Base-by-base conservation (phyloP, 2,888 invertebrate species). In the Pterostichus madidus region DNA sequence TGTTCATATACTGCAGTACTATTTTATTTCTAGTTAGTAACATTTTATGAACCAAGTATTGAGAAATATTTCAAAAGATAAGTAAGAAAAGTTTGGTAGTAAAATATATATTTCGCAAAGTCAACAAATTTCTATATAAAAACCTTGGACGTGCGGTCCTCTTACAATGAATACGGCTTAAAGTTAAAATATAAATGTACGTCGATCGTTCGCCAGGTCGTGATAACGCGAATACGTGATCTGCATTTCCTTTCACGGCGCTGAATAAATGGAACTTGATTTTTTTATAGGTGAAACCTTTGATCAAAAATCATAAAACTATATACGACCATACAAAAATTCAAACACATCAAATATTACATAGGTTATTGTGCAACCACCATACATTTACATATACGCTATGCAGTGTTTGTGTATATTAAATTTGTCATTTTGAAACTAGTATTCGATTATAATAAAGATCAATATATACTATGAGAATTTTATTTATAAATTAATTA, bases 161-260 rank as follows among this genome's bases (percentile, higher is more conserved):
- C 35, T 5, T 35, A 64, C 64, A 64, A 64, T 64, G 64, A 64
- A 64, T 64, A 13, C 64, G 64, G 64, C 68, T 71, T 71, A 44
- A 71, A 71, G 44, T 71, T 71, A 71, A 71, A 71, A 71, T 44
- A 71, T 71, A 71, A 71, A 71, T 71, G 68, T 39, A 71, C 68
- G 68, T 46, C 39, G 39, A 71, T 71, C 68, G 68, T 8, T 44
- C 68, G 68, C 68, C 24, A 17, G 68, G 44, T 44, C 39, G 68
- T 71, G 68, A 71, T 71, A 39, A 44, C 68, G 44, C 24, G 10
- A 39, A 71, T 10, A 71, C 68, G 68, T 71, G 68, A 71, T 71
- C 68, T 71, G 68, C 68, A 71, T 71, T 71, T 44, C 17, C 68
- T 71, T 44, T 24, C 68, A 44, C 15, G 35, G 4, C 8, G 8